A percentile compares a stretch with the other conserved stretches of the same genome.
Conservation (phyloP, 2,888 invertebrate genomes). For the Pomacea canaliculata region DNA sequence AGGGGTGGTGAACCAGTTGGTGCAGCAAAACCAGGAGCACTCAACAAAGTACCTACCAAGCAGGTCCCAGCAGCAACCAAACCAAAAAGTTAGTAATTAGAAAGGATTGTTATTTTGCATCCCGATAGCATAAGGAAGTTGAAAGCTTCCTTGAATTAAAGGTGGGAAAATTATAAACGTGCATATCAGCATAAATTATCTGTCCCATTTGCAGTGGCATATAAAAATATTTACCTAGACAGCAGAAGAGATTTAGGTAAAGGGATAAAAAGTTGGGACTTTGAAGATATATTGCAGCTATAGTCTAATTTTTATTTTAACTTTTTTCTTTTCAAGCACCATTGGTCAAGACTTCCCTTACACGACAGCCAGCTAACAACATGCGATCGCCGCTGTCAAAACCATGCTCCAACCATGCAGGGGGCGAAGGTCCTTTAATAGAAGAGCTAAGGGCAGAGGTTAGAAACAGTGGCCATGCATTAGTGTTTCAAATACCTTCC, state of each 20-base stretch:
- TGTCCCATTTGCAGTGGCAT: too few species aligned
- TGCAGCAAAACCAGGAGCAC: conserved; percentile 30
- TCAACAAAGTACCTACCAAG: conserved; percentile 32
- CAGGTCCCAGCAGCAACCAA: conserved; percentile 22
- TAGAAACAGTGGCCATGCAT: neutral
- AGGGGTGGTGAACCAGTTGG: conserved; percentile 73
- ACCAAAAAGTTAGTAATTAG: conserved; percentile 26
- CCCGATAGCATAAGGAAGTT: neutral
- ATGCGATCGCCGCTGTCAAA: conserved; percentile 14
- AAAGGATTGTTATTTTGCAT: neutral
- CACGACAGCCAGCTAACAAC: conserved; percentile 15
- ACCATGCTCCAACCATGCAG: conserved; percentile 21
- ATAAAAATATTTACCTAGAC: too few species aligned
- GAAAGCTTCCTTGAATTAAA: neutral
- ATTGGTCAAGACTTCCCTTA: neutral
- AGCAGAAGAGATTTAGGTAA: too few species aligned
- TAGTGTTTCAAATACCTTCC: neutral
- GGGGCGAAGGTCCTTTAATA: conserved; percentile 29
- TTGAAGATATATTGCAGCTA: too few species aligned
- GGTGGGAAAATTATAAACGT: neutral
- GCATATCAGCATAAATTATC: neutral
- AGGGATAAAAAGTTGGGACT: too few species aligned
- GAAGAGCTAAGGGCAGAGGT: conserved; percentile 35
- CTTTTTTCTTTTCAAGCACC: neutral
- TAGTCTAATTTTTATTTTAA: neutral